These are phyloP conservation scores for Diadumene lineata DNA, from an alignment of 92 coral and sea anemone species.

Conservation along the genomic window DNA sequence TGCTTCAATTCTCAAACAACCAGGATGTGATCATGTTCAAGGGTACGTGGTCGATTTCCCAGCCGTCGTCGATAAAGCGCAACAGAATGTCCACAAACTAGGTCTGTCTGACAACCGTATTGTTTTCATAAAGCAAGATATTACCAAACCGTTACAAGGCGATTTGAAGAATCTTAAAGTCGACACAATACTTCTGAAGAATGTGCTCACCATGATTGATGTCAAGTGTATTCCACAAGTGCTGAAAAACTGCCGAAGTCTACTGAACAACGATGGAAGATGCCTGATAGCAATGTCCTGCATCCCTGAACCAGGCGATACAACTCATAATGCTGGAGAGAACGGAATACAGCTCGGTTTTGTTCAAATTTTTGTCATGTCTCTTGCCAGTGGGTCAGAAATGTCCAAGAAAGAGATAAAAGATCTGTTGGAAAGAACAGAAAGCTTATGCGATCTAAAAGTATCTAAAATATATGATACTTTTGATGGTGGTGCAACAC, in stretches of 20 bases:
- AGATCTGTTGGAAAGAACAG: background rate
- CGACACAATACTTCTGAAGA: no score
- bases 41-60: constrained; percentile 28
- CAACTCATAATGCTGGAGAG: background rate
- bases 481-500: background rate
- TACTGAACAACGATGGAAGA: no score
- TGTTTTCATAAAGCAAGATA: no score
- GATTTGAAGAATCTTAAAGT: no score
- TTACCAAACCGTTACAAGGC: no score
- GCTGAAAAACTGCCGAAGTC: no score
- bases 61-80: background rate
- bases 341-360: background rate
- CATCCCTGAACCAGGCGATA: background rate
- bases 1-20: constrained; percentile 35
- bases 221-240: no score
- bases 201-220: no score
- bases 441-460: background rate
- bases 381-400: no score
- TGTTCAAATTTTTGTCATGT: background rate
- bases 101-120: no score
- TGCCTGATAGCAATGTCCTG: background rate
- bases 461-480: no score
- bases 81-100: background rate
- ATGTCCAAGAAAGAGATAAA: no score
- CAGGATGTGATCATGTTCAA: constrained; percentile 50